Conservation (phyloP, 2,113 vertebrate genomes). For the Pomatostomus ruficeps region DNA sequence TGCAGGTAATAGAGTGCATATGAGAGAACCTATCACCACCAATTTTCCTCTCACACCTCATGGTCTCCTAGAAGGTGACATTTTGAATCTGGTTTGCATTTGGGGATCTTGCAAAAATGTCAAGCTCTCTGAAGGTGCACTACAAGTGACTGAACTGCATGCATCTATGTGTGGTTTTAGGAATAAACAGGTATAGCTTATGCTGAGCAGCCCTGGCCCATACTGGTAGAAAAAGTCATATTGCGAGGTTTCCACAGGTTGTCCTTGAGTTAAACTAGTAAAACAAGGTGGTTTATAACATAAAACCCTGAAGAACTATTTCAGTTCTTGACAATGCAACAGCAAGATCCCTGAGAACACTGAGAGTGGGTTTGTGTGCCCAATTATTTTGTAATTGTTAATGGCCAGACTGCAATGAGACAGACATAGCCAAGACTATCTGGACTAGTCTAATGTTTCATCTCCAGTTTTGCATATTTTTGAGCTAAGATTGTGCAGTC, state of each 20-base stretch:
- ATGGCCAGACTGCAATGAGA: not conserved
- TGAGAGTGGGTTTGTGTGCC: not conserved
- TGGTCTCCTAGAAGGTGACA: not conserved
- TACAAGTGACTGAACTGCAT: fast-evolving
- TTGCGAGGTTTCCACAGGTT: not conserved
- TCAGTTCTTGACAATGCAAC: not conserved
- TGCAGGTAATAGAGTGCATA: not conserved
- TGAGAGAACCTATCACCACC: not conserved
- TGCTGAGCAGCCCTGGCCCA: not conserved
- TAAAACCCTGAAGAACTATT: not conserved
- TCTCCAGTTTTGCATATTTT: not conserved
- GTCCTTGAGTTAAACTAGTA: not conserved
- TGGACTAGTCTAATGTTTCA: not conserved
- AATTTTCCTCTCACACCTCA: not conserved
- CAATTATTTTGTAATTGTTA: not conserved
- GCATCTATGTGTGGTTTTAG: not conserved
- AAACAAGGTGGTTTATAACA: not conserved
- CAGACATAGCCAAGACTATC: not conserved
- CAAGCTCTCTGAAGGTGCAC: not conserved
- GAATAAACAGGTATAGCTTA: not conserved
- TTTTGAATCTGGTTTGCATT: not conserved
- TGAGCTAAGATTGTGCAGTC: not conserved
- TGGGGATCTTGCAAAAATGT: not conserved
- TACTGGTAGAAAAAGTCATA: not conserved
- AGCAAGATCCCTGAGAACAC: not conserved